Evolutionary conservation across 2,113 vertebrate species (phyloP).

Genomic region (Phalacrocorax aristotelis): DNA sequence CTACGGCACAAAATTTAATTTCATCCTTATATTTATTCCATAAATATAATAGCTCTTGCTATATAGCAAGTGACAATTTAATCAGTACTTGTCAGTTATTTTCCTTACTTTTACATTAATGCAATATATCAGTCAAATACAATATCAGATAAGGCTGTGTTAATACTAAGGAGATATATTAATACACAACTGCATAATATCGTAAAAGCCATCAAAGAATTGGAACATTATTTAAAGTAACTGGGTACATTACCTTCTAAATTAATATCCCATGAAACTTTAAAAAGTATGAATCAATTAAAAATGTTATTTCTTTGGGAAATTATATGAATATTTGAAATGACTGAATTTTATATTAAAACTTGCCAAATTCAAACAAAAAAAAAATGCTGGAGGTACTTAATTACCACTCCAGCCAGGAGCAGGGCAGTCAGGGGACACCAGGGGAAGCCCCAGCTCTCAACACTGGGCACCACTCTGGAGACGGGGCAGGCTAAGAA

Average conservation of each 20-base stretch:
- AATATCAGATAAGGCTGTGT: neutral
- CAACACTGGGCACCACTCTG: neutral
- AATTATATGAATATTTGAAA: neutral
- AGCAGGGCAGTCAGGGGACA: neutral
- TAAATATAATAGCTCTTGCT: neutral
- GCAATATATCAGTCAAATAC: too few relatives aligned
- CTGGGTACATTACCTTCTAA: neutral
- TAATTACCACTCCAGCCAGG: neutral
- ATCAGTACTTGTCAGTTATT: neutral
- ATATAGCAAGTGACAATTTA: neutral
- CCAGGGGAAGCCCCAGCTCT: neutral
- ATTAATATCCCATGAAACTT: neutral
- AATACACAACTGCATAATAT: neutral
- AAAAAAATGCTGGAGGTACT: neutral
- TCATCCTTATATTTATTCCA: neutral
- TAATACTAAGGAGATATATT: neutral
- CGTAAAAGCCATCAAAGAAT: neutral
- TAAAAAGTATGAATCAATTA: neutral
- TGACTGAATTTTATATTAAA: neutral
- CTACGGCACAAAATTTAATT: neutral
- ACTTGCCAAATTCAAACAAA: neutral
- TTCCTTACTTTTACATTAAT: neutral
- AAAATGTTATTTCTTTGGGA: neutral
- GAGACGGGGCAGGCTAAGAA: too few relatives aligned
- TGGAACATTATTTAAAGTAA: neutral